Percentiles rank a stretch among this genome's conserved stretches.
These are phyloP conservation scores for Trachelus iudaicus DNA, from an alignment of 2,888 invertebrate genomes.

Conservation along the genomic window DNA sequence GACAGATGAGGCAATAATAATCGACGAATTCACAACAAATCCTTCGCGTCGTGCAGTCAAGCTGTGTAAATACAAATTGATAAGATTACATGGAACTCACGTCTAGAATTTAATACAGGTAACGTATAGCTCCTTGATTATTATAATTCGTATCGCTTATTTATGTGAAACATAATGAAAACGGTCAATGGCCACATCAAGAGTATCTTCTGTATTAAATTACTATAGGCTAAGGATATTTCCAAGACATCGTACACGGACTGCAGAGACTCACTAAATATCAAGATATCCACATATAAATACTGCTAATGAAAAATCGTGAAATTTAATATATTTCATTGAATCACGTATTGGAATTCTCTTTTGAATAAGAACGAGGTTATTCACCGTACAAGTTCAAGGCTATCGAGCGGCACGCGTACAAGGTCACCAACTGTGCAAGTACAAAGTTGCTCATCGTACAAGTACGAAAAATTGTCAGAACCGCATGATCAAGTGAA, in stretches of 20 bases:
- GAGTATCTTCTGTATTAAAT: neutral
- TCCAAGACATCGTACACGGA: neutral
- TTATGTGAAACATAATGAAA: neutral
- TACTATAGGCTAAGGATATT: neutral
- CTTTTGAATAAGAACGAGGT: neutral
- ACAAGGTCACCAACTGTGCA: constrained; percentile 7
- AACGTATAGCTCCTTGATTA: neutral
- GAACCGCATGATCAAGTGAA: neutral
- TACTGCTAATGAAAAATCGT: neutral
- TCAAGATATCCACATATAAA: neutral
- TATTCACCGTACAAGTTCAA: constrained; percentile 51
- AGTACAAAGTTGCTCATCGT: neutral
- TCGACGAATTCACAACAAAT: neutral
- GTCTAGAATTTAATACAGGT: neutral
- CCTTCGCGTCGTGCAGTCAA: neutral
- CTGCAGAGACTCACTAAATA: neutral
- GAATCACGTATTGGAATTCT: neutral
- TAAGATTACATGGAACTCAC: neutral
- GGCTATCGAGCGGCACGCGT: constrained; percentile 30
- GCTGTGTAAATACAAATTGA: neutral
- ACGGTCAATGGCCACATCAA: neutral
- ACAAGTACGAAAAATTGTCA: neutral
- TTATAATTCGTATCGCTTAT: neutral
- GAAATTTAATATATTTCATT: neutral
- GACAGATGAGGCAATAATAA: neutral